phyloP scores from a whole-genome alignment of 2,888 invertebrate species.

The Nemoura dubitans region DNA sequence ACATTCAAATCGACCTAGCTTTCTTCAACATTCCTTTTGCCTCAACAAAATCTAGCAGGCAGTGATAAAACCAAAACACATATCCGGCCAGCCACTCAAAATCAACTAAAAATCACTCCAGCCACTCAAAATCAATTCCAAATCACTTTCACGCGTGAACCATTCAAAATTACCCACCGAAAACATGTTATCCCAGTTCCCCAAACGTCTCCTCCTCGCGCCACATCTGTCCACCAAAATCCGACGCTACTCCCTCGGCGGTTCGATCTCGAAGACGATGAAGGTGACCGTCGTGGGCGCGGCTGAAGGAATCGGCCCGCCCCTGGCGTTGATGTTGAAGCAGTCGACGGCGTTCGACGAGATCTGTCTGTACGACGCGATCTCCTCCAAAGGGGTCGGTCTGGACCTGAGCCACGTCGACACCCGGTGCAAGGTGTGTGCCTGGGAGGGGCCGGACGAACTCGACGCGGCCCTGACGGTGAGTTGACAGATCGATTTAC shows the following conservation, averaged over 20 bases:
- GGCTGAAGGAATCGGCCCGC: constrained; percentile 36
- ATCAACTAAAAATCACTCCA: neutral
- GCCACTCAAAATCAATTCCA: neutral
- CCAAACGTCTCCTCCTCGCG: neutral
- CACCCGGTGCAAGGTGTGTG: constrained; percentile 36
- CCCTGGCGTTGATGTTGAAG: constrained; percentile 39
- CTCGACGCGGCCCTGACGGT: constrained; percentile 36
- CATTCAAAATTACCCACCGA: neutral
- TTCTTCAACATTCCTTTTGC: too few relatives aligned
- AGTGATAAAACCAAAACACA: neutral
- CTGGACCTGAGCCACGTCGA: constrained; percentile 44
- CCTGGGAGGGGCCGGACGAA: constrained; percentile 17
- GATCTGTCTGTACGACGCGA: constrained; percentile 37
- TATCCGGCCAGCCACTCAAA: neutral
- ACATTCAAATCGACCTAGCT: too few relatives aligned
- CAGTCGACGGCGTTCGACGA: constrained; percentile 34
- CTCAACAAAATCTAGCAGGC: neutral
- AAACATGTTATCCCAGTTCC: neutral
- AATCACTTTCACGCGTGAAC: neutral
- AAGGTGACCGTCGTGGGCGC: constrained; percentile 38
- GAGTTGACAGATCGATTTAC: constrained; percentile 8
- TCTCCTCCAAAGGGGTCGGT: constrained; percentile 24
- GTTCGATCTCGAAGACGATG: neutral
- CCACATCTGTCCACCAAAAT: neutral
- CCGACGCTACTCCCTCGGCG: neutral